Evolutionary conservation across 1,140 invertebrate genomes (phyloP).

Genomic region (Hycleus phaleratus): DNA sequence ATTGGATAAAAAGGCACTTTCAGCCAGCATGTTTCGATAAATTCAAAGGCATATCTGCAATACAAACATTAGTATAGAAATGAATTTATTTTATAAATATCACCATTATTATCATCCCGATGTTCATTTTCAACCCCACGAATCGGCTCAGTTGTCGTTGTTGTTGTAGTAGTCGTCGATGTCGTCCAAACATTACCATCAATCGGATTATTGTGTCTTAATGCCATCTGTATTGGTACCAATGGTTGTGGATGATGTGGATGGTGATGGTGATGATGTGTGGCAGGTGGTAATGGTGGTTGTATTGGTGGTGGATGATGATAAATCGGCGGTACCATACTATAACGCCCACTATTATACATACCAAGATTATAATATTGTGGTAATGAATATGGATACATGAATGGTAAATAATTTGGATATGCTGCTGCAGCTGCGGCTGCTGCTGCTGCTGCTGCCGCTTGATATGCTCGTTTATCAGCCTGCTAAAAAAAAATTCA

Average conservation of each 20-base stretch:
- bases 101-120: slow-evolving; percentile 32
- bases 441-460: neutral
- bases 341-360: slow-evolving; percentile 23
- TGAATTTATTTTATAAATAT: slow-evolving; percentile 23
- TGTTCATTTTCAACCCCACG: slow-evolving; percentile 20
- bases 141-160: slow-evolving; percentile 20
- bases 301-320: neutral
- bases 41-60: slow-evolving; percentile 40
- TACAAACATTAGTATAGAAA: slow-evolving; percentile 8
- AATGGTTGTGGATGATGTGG: neutral
- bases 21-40: slow-evolving; percentile 38
- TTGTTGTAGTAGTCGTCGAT: no score
- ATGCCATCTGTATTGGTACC: neutral
- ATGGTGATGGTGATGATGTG: neutral
- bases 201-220: slow-evolving; percentile 16
- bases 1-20: slow-evolving; percentile 1
- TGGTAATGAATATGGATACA: slow-evolving; percentile 33
- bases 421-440: slow-evolving; percentile 1
- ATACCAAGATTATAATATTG: slow-evolving; percentile 30
- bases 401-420: slow-evolving; percentile 29
- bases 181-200: slow-evolving; percentile 28
- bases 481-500: slow-evolving; percentile 27
- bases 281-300: slow-evolving; percentile 19
- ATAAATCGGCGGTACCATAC: slow-evolving; percentile 31
- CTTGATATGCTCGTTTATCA: slow-evolving; percentile 33